Evolutionary conservation across 92 coral and sea anemone species (phyloP), one percentile per base, ranked within the genome.

Genomic region (Phymanthus crucifer): DNA sequence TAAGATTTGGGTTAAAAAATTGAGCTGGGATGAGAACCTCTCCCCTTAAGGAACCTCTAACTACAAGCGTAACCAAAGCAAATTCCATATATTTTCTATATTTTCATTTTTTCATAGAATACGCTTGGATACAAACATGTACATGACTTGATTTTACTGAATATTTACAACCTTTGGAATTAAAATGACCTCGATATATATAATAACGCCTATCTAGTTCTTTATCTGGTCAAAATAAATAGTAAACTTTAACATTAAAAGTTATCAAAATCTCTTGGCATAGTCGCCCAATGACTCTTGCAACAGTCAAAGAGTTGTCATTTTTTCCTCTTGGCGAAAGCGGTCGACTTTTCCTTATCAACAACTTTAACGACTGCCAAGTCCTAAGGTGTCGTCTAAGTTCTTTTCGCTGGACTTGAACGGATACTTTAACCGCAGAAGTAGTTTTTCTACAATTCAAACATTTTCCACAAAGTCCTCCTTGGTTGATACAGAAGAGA

Each of bases 401-500:
- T 66, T 66, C 38, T 17, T 17, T 32, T 31, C 2, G 38, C 36
- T 34, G 3, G 27, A 9, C n/a, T 32, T 70, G 29, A 70, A 14
- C 37, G 38, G 74, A 70, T 21, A 54, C 64, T 54, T 27, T 54
- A 24, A 54, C 27, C 21, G 27, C 64, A 4, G 26, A 4, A 29
- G n/a, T 21, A 54, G 6, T 54, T 7, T 21, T 24, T 9, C 64
- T 54, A 54, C 64, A 4, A 21, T 21, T 71, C 33, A 71, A 24
- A 71, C 75, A 21, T 71, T 35, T 40, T 71, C 75, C 4, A 36
- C 52, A 33, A 36, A 71, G n/a, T 75, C 79, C 1, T 77, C 72
- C 58, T n/a, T 34, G 47, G 81, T 40, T 12, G 81, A 61, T 27
- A 77, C 70, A 0, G 81, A 77, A 64, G 81, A 77, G 2, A 77